phyloP scores from a whole-genome alignment of 1,140 invertebrate genomes.

The Drosophila equinoxialis region DNA sequence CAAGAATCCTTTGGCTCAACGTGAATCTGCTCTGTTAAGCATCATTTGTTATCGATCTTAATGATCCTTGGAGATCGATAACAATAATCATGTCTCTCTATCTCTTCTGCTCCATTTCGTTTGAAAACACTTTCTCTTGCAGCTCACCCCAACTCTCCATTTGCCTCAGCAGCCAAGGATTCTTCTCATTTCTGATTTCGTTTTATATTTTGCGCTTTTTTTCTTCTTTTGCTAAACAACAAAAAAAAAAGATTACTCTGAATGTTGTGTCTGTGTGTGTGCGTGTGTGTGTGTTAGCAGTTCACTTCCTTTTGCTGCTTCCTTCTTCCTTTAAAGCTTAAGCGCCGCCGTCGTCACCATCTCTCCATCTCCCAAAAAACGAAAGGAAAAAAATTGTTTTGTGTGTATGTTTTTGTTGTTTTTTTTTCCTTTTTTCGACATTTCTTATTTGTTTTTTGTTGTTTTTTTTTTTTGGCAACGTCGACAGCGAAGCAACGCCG shows the following conservation, averaged over 20 bases:
- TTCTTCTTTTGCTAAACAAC: constrained; percentile 24
- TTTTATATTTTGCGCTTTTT: constrained; percentile 29
- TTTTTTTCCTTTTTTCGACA: neutral
- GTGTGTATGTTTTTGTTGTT: constrained; percentile 10
- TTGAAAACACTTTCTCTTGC: constrained; percentile 64
- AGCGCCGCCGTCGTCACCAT: constrained; percentile 61
- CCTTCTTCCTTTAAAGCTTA: constrained; percentile 42
- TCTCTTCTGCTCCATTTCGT: neutral
- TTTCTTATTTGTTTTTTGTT: constrained; percentile 25
- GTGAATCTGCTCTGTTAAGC: no score
- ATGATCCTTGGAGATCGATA: neutral
- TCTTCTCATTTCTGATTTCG: constrained; percentile 46
- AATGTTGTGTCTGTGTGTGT: neutral
- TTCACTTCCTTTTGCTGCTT: constrained; percentile 25
- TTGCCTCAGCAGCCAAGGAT: neutral
- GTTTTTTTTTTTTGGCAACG: constrained; percentile 45
- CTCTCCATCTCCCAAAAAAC: constrained; percentile 20
- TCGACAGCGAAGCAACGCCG: constrained; percentile 33
- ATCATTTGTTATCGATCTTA: no score
- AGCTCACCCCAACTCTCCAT: no score
- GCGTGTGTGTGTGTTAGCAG: neutral
- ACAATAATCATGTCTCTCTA: no score
- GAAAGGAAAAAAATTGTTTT: neutral
- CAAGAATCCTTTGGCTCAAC: no score
- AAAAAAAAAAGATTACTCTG: neutral